Conservation (phyloP, 2,113 vertebrate species). For the Solea solea region DNA sequence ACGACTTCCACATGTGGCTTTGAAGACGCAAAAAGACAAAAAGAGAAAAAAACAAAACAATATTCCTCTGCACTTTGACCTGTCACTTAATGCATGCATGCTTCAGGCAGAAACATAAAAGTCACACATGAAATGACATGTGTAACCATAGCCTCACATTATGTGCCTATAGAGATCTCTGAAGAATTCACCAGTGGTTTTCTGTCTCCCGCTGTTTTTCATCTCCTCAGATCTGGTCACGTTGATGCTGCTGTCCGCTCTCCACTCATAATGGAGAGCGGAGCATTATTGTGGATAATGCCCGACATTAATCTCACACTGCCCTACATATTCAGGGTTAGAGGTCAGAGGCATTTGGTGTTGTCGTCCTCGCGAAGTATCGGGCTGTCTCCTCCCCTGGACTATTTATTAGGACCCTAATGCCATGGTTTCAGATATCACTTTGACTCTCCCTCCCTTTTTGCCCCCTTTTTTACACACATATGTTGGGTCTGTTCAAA, state of each 20-base stretch:
- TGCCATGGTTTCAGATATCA: constrained; percentile 49
- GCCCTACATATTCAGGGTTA: constrained; percentile 60
- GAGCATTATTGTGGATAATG: constrained; percentile 61
- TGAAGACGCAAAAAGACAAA: constrained; percentile 25
- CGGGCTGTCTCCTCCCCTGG: constrained; percentile 16
- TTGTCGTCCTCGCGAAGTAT: constrained; percentile 38
- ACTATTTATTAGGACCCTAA: constrained; percentile 57
- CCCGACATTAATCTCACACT: constrained; percentile 68
- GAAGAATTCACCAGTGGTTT: constrained; percentile 3
- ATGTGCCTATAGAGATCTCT: constrained; percentile 12
- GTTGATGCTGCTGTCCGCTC: constrained; percentile 26
- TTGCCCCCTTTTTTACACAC: not conserved
- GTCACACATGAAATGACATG: not conserved
- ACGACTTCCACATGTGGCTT: constrained; percentile 41
- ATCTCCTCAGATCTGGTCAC: constrained; percentile 24
- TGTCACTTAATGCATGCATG: constrained; percentile 22
- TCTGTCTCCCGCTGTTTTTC: constrained; percentile 32
- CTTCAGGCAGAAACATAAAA: constrained; percentile 29
- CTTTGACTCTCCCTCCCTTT: constrained; percentile 12
- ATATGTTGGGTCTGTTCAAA: constrained; percentile 2
- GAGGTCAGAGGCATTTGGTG: constrained; percentile 64
- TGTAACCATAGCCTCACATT: constrained; percentile 27
- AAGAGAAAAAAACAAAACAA: constrained; percentile 1
- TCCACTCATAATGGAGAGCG: constrained; percentile 30
- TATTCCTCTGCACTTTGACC: not conserved